Percentiles rank a stretch among this genome's conserved stretches.
Conservation (phyloP, 35 echinoderm and acorn worm species). For the Patiria miniata region DNA sequence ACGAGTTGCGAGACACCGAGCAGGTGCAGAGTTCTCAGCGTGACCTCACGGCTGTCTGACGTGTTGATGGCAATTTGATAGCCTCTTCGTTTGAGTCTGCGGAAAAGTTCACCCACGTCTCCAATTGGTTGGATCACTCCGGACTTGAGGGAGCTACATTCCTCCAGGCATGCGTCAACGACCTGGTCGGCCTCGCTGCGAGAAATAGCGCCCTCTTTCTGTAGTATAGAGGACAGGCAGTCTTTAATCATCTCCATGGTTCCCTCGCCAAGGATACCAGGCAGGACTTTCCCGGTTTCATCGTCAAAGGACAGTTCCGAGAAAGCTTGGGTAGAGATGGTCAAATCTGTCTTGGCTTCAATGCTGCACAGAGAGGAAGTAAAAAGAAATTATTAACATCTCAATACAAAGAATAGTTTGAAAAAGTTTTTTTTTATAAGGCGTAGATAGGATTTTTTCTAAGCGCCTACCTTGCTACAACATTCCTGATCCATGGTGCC, state of each 20-base stretch:
- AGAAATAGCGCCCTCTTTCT: slow-evolving; percentile 14
- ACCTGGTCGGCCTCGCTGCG: neutral
- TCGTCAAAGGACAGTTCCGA: slow-evolving; percentile 6
- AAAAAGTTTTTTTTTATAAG: neutral
- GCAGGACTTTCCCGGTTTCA: slow-evolving; percentile 5
- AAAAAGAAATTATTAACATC: neutral
- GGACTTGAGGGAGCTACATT: neutral
- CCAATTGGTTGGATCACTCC: slow-evolving; percentile 25
- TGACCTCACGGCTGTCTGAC: slow-evolving; percentile 57
- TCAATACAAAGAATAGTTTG: neutral
- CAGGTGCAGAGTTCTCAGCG: slow-evolving; percentile 32
- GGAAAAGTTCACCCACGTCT: slow-evolving; percentile 31
- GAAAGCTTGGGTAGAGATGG: neutral
- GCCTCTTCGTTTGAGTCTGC: slow-evolving; percentile 22
- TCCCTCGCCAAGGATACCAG: slow-evolving; percentile 44
- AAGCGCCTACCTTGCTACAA: slow-evolving; percentile 47
- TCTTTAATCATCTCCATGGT: slow-evolving; percentile 36
- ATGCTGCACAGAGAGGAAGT: neutral
- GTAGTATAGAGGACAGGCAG: neutral
- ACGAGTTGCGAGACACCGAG: slow-evolving; percentile 48
- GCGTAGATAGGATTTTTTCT: neutral
- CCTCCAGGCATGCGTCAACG: slow-evolving; percentile 6
- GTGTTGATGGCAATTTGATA: slow-evolving; percentile 73
- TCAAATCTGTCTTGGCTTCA: neutral
- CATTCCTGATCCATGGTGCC: slow-evolving; percentile 59